Evolutionary conservation across 2,113 vertebrate species (phyloP), one percentile per base, ranked within the genome.

Genomic region (Castor canadensis): DNA sequence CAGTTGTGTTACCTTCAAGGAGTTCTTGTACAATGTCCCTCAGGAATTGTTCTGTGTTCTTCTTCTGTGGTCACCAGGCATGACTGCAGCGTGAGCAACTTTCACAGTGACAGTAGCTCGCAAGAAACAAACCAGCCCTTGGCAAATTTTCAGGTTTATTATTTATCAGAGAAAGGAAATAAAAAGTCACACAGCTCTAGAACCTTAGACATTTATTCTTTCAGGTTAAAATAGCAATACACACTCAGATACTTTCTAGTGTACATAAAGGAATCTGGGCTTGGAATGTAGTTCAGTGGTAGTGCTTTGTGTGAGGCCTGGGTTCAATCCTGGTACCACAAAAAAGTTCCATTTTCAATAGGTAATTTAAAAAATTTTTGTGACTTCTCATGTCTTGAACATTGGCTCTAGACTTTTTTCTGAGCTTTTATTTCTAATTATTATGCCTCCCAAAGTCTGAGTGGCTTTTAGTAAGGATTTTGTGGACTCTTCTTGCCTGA

Each of bases 151-250:
- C 28, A 43, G 47, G 5, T 52, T 52, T 77, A 71, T 32, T 54
- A 16, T 4, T 66, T 32, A 79, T 87, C 30, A 91, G 43, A 91
- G n/a, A 10, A 40, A 95, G 38, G 26, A 75, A 79, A 75, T 12
- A 67, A 58, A 80, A 49, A 60, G 49, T 54, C 43, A 75, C 47
- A 73, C 9, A 6, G 43, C 28, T 62, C 49, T 71, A 76, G 83
- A 87, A 91, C 58, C 84, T 93, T 85, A 91, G 4, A 32, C 26
- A 28, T 62, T 26, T 20, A 28, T 87, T 86, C 72, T 96, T 75
- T 72, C 4, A 35, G 38, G 24, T 89, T 85, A 89, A 81, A 93
- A 73, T 76, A 64, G 71, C 67, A 73, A 71, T 8, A 26, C 32
- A 19, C 73, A 80, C 30, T 85, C 79, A 35, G 40, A 32, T 1